Percentiles rank a stretch among this genome's conserved stretches.
Conservation (phyloP, 2,888 invertebrate genomes). For the Allophyes oxyacanthae region DNA sequence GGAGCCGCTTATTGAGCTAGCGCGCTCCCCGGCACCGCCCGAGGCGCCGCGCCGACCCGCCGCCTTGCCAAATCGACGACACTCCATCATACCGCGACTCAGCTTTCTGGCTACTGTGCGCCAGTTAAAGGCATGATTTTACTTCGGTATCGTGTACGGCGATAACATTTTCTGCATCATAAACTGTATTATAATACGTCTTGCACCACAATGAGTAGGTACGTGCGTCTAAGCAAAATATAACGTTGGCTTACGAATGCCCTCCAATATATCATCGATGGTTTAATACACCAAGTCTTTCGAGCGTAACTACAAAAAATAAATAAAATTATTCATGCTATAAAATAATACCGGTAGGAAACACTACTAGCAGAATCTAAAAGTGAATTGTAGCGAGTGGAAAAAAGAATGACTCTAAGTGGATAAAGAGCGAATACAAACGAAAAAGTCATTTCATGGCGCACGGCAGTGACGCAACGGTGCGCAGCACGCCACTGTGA, state of each 20-base stretch:
- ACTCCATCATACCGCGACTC: conserved; percentile 77
- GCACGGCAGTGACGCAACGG: conserved; percentile 80
- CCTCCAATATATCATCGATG: conserved; percentile 47
- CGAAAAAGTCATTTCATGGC: conserved; percentile 89
- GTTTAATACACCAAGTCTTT: conserved; percentile 50
- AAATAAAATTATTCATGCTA: conserved; percentile 59
- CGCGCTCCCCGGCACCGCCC: conserved; percentile 68
- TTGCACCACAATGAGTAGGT: conserved; percentile 22
- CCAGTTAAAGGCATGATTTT: conserved; percentile 75
- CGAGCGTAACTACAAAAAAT: conserved; percentile 53
- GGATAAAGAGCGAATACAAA: conserved; percentile 89
- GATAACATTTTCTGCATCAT: conserved; percentile 81
- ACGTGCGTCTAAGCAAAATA: conserved; percentile 37
- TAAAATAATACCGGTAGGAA: conserved; percentile 78
- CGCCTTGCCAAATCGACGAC: conserved; percentile 81
- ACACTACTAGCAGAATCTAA: conserved; percentile 82
- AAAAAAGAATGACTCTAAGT: conserved; percentile 88
- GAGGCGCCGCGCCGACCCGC: conserved; percentile 78
- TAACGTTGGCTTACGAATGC: conserved; percentile 18
- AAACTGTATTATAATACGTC: conserved; percentile 60
- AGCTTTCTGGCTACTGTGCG: conserved; percentile 80
- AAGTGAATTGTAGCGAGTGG: conserved; percentile 88
- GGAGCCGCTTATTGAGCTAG: conserved; percentile 69
- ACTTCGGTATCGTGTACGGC: conserved; percentile 71
- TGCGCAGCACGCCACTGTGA: conserved; percentile 61